These are phyloP conservation scores for Drosophila murphyi DNA, from an alignment of 1,140 invertebrate species.

Conservation along the genomic window DNA sequence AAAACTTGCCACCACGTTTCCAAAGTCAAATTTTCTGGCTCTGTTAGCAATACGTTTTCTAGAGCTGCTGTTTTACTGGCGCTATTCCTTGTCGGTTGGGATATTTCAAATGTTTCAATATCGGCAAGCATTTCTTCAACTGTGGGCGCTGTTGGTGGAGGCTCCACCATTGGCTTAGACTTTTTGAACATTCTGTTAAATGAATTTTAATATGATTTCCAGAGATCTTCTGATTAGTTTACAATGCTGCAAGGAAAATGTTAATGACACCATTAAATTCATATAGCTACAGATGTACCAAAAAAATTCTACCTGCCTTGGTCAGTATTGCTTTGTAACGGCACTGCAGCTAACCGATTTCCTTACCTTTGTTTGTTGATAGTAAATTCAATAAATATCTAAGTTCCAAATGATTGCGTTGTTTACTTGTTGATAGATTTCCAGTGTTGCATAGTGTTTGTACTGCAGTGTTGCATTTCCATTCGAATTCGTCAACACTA, in stretches of 20 bases:
- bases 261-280: conserved; percentile 43
- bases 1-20: conserved; percentile 66
- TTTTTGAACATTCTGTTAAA: conserved; percentile 65
- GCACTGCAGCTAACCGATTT: neutral
- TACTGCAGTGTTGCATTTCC: conserved; percentile 11
- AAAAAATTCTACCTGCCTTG: neutral
- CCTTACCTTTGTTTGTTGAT: neutral
- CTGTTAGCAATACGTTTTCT: conserved; percentile 56
- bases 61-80: conserved; percentile 35
- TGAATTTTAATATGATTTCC: neutral
- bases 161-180: conserved; percentile 59
- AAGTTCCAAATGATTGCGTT: neutral
- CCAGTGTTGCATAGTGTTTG: neutral
- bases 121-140: conserved; percentile 68
- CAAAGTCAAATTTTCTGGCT: conserved; percentile 49
- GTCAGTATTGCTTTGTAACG: neutral
- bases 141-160: conserved; percentile 62
- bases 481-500: conserved; percentile 7
- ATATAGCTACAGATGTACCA: neutral
- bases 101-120: conserved; percentile 67
- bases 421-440: conserved; percentile 24
- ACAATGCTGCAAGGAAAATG: conserved; percentile 6
- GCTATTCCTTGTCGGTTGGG: conserved; percentile 14
- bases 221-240: neutral
- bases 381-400: neutral